A percentile compares a stretch with the other conserved stretches of the same genome.
These are phyloP conservation scores for Cassiopea andromeda DNA, from an alignment of 30 jellyfish, hydroid and myxozoan species.

Conservation along the genomic window DNA sequence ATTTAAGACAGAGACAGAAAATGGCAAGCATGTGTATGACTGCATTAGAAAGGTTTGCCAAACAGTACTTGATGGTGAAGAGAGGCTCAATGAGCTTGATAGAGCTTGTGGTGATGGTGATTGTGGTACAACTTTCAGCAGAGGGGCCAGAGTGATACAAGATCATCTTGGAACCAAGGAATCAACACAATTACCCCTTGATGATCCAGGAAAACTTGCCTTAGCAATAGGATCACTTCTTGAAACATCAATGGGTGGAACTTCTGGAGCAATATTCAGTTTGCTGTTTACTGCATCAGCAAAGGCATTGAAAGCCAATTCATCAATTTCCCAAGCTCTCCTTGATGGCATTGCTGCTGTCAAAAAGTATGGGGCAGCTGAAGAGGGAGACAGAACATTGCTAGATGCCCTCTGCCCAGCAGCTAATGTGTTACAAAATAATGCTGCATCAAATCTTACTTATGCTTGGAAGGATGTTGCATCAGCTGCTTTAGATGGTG, in stretches of 20 bases:
- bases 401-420: conserved; percentile 87
- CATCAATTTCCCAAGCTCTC: conserved; percentile 29
- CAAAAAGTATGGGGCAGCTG: conserved; percentile 95
- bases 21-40: conserved; percentile 39
- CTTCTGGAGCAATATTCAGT: conserved; percentile 97
- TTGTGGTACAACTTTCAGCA: conserved; percentile 92
- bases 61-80: conserved; percentile 65
- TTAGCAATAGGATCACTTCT: conserved; percentile 60
- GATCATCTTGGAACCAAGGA: conserved; percentile 37
- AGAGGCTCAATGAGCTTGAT: conserved; percentile 82
- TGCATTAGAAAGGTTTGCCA: conserved; percentile 63
- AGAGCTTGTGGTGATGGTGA: conserved; percentile 98
- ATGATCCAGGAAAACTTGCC: conserved; percentile 52
- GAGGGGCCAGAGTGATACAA: conserved; percentile 80
- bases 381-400: conserved; percentile 97
- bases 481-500: conserved; percentile 84
- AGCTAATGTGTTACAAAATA: conserved; percentile 31
- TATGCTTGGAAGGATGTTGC: conserved; percentile 31
- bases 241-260: conserved; percentile 91
- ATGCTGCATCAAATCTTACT: neutral
- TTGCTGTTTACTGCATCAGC: conserved; percentile 54
- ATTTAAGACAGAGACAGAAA: conserved; percentile 18
- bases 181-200: conserved; percentile 42
- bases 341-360: conserved; percentile 57
- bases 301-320: conserved; percentile 15